Conservation (phyloP, 92 coral and sea anemone species). For the Scolanthus callimorphus region DNA sequence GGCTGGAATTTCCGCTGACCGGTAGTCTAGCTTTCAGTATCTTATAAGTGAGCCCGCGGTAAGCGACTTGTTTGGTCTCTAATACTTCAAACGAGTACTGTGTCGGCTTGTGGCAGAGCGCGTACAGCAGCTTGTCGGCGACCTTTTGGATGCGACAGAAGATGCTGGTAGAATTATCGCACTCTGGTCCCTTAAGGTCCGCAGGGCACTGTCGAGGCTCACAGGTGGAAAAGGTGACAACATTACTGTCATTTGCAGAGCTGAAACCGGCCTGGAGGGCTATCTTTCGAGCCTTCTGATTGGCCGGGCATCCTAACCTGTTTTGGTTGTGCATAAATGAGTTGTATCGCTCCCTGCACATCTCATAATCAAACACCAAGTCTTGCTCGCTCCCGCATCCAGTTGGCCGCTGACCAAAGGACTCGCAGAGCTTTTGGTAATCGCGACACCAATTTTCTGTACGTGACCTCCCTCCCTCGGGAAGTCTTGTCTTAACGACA, state of each 20-base stretch:
- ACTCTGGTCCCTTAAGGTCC: constrained; percentile 12
- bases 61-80: constrained; percentile 18
- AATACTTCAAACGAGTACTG: constrained; percentile 27
- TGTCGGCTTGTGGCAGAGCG: constrained; percentile 19
- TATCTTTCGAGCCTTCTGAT: constrained; percentile 2
- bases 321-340: constrained; percentile 1
- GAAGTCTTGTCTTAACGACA: constrained; percentile 31
- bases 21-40: constrained; percentile 45
- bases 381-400: constrained; percentile 11
- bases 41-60: constrained; percentile 31
- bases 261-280: constrained; percentile 36
- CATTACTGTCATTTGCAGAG: constrained; percentile 10
- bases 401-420: constrained; percentile 20
- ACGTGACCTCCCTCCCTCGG: constrained; percentile 24
- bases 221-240: constrained; percentile 31
- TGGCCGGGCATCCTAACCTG: constrained; percentile 5
- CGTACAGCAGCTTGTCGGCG: constrained; percentile 11
- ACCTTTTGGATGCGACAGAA: constrained; percentile 22
- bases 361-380: constrained; percentile 5
- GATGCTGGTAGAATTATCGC: constrained; percentile 4
- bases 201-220: constrained; percentile 16
- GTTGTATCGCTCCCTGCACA: constrained; percentile 18
- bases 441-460: constrained; percentile 54
- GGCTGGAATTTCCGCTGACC: constrained; percentile 8
- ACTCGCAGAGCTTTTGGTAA: constrained; percentile 43